phyloP scores from a whole-genome alignment of 2,888 invertebrate genomes.

The Chaitophorus viminalis region DNA sequence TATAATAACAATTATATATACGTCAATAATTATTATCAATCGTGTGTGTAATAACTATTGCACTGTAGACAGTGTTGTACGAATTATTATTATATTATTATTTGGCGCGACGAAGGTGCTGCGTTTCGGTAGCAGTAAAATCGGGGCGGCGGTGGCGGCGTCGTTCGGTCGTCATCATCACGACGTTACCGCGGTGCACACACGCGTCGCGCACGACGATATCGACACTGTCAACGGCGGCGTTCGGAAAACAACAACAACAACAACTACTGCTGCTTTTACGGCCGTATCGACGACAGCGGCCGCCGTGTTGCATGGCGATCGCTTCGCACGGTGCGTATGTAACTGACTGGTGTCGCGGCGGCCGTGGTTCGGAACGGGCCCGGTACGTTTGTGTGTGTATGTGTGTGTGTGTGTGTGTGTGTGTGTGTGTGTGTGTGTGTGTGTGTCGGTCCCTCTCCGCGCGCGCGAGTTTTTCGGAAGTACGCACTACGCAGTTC shows the following conservation, averaged over 20 bases:
- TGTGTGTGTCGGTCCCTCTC: conserved; percentile 34
- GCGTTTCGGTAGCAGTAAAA: not conserved
- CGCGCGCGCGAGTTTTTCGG: conserved; percentile 52
- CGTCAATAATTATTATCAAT: not conserved
- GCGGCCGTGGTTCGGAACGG: not conserved
- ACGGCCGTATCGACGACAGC: conserved; percentile 41
- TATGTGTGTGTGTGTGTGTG: not conserved
- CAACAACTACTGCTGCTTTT: not conserved
- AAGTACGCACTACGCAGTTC: conserved; percentile 60
- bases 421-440: not conserved
- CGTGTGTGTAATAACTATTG: not conserved
- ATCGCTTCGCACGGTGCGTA: conserved; percentile 41
- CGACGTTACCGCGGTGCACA: conserved; percentile 21
- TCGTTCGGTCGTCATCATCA: conserved; percentile 5
- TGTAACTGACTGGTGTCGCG: conserved; percentile 17
- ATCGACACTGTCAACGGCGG: conserved; percentile 4
- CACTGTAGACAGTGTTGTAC: not conserved
- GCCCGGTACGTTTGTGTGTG: conserved; percentile 27
- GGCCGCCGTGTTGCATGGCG: conserved; percentile 59
- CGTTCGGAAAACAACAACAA: conserved; percentile 22
- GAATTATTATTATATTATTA: conserved; percentile 17
- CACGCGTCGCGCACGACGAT: conserved; percentile 6
- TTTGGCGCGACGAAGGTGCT: conserved; percentile 13
- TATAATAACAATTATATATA: too few species aligned
- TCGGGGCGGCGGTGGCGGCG: conserved; percentile 37